Evolutionary conservation across 2,888 invertebrate genomes (phyloP).

Genomic region (Laspeyria flexula): DNA sequence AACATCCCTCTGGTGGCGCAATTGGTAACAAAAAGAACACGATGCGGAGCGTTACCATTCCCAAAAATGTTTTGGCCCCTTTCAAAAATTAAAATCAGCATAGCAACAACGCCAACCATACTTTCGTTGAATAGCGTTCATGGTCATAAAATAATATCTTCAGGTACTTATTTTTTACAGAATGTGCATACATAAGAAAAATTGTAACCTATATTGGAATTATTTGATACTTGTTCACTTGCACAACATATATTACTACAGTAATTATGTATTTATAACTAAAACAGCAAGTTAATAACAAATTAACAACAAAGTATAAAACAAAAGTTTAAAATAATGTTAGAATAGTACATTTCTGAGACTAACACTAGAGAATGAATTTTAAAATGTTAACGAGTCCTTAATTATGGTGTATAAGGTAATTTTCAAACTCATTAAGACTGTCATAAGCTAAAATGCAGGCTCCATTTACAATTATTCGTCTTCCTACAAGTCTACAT

Average conservation of each 20-base stretch:
- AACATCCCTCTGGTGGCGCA: too few species aligned
- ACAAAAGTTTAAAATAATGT: slow-evolving; percentile 18
- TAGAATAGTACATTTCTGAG: slow-evolving; percentile 19
- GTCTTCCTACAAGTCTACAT: slow-evolving; percentile 13
- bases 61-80: too few species aligned
- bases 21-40: too few species aligned
- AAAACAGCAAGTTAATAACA: slow-evolving; percentile 38
- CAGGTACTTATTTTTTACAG: slow-evolving; percentile 40
- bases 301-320: slow-evolving; percentile 37
- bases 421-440: slow-evolving; percentile 29
- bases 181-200: slow-evolving; percentile 23
- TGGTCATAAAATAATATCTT: slow-evolving; percentile 34
- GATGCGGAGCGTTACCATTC: too few species aligned
- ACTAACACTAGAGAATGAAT: slow-evolving; percentile 5
- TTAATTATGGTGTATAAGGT: slow-evolving; percentile 4
- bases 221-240: slow-evolving; percentile 19
- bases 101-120: background rate
- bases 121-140: slow-evolving; percentile 12
- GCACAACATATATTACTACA: background rate
- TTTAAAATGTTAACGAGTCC: slow-evolving; percentile 5
- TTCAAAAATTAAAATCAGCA: background rate
- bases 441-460: slow-evolving; percentile 43
- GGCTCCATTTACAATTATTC: slow-evolving; percentile 24
- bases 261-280: slow-evolving; percentile 12
- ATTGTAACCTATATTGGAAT: slow-evolving; percentile 13